Evolutionary conservation across 2,797 vertebrate species (phyloP), one percentile per base, ranked within the genome.

Genomic region (Nyctalus aviator): DNA sequence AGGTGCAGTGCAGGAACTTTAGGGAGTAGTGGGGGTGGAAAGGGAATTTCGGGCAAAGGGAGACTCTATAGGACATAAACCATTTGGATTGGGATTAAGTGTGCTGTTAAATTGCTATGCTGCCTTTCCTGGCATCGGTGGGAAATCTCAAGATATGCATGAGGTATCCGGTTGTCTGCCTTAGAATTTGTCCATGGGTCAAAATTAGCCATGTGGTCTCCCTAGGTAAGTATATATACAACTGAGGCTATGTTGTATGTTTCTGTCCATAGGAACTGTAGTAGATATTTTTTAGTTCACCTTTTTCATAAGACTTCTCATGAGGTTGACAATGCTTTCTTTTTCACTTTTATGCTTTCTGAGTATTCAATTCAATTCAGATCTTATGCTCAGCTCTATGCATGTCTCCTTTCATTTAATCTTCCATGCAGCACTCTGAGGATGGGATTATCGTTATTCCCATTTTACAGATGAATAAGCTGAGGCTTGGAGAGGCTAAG

Each of bases 251-350:
- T 6, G 8, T 71, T 76, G n/a, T 30, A 23, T 71, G 37, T 32
- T 83, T 76, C 64, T 44, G n/a, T 66, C 44, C 44, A 77, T 27
- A n/a, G 46, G 23, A 85, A 90, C 11, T 15, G 2, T n/a, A 71
- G 32, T 69, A 72, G 46, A 18, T 12, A 83, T 44, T 83, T 93
- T 92, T 92, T 50, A 86, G 37, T 71, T 91, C 77, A 78, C 1
- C 5, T 73, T 81, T 57, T 88, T 78, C 9, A 18, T 27, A 77
- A 84, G 75, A 59, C 27, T 93, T 81, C 53, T 37, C 57, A 77
- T 35, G 35, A 76, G 35, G 20, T 3, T 64, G 14, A 14, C n/a
- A 41, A 72, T 46, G n/a, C n/a, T 83, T 85, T 90, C 25, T 23
- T 88, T 53, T 73, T 55, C 35, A 53, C n/a, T 44, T 55, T 88